Conservation (phyloP, 1,140 invertebrate species). For the Drosophila ironensis region DNA sequence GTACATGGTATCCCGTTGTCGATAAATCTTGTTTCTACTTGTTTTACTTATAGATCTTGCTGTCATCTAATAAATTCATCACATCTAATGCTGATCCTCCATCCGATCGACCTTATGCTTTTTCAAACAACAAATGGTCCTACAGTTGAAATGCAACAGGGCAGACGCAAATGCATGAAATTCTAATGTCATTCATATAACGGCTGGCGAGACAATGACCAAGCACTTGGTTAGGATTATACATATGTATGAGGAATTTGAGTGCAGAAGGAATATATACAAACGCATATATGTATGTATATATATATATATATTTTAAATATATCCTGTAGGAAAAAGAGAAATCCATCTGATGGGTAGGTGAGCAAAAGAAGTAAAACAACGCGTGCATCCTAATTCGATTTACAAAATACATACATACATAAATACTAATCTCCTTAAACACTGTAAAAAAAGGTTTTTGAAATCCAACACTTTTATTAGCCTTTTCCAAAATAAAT, state of each 20-base stretch:
- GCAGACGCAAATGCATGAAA: constrained; percentile 43
- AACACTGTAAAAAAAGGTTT: neutral
- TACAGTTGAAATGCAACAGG: constrained; percentile 46
- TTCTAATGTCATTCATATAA: constrained; percentile 76
- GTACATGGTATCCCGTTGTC: too few species aligned
- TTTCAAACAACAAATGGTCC: constrained; percentile 23
- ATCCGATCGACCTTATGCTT: constrained; percentile 37
- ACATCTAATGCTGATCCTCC: constrained; percentile 47
- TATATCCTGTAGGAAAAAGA: constrained; percentile 2
- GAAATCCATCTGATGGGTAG: constrained; percentile 26
- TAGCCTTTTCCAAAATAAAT: too few species aligned
- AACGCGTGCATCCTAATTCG: constrained; percentile 73
- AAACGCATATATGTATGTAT: too few species aligned
- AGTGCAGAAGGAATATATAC: constrained; percentile 6
- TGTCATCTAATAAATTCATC: constrained; percentile 57
- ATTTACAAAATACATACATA: constrained; percentile 8
- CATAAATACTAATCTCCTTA: constrained; percentile 23
- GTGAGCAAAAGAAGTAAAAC: constrained; percentile 12
- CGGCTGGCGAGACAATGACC: constrained; percentile 65
- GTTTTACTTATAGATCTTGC: neutral
- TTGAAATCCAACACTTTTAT: neutral
- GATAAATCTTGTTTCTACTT: too few species aligned
- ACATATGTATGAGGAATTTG: neutral
- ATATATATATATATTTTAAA: too few species aligned
- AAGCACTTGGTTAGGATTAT: constrained; percentile 53